Evolutionary conservation across 2,888 invertebrate species (phyloP).

Genomic region (Aquatica leii): DNA sequence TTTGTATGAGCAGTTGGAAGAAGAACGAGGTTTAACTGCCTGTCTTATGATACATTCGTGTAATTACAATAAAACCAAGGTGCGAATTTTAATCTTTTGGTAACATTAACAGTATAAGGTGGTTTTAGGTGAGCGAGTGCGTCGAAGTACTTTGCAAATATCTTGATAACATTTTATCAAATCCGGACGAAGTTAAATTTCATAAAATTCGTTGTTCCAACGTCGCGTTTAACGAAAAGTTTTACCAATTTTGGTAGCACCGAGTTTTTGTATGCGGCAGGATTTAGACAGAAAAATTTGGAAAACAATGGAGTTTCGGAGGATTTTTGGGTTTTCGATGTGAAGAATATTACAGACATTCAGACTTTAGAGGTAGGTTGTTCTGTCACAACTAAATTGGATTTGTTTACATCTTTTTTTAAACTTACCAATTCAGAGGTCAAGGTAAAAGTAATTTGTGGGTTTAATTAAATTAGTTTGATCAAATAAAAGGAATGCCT

Average conservation of each 20-base stretch:
- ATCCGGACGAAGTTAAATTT: slow-evolving; percentile 89
- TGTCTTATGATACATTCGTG: slow-evolving; percentile 92
- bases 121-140: slow-evolving; percentile 77
- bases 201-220: slow-evolving; percentile 89
- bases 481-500: no score
- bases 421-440: no score
- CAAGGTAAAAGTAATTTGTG: no score
- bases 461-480: no score
- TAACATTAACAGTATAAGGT: background rate
- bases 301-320: slow-evolving; percentile 68
- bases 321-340: slow-evolving; percentile 73
- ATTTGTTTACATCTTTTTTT: no score
- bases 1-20: slow-evolving; percentile 82
- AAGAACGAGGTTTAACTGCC: slow-evolving; percentile 84
- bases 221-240: slow-evolving; percentile 83
- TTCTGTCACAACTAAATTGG: no score
- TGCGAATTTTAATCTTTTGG: no score
- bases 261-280: slow-evolving; percentile 84
- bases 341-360: slow-evolving; percentile 65
- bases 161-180: slow-evolving; percentile 86
- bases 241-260: slow-evolving; percentile 76
- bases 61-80: slow-evolving; percentile 80
- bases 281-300: slow-evolving; percentile 74
- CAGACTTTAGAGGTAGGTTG: slow-evolving; percentile 66
- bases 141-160: slow-evolving; percentile 88